These are phyloP conservation scores for Ectemnius continuus DNA, from an alignment of 2,888 invertebrate species.

Conservation along the genomic window DNA sequence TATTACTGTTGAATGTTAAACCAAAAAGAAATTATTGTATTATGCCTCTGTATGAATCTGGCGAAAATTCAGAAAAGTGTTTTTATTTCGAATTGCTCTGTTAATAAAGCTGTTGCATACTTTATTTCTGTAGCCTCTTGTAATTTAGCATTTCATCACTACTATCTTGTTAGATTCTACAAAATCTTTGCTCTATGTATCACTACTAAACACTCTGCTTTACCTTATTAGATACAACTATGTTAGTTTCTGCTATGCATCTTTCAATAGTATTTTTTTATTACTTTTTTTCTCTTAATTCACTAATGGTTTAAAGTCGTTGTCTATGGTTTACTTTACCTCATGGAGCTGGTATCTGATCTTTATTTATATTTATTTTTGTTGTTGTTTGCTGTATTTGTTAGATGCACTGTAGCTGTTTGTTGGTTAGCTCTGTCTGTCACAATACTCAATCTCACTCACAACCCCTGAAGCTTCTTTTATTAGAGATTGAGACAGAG, in stretches of 20 bases:
- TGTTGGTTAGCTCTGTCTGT: constrained; percentile 78
- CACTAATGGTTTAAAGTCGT: constrained; percentile 61
- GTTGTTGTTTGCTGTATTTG: constrained; percentile 78
- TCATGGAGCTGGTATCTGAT: constrained; percentile 69
- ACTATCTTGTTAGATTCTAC: constrained; percentile 18
- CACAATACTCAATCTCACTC: constrained; percentile 76
- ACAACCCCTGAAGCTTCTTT: constrained; percentile 76
- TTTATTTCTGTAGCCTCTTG: constrained; percentile 8
- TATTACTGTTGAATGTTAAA: too few species aligned
- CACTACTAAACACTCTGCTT: constrained; percentile 59
- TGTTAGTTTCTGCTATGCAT: constrained; percentile 61
- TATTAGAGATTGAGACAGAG: constrained; percentile 76
- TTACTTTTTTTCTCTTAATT: constrained; percentile 39
- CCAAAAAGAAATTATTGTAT: background rate
- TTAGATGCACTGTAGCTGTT: constrained; percentile 79
- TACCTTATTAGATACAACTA: constrained; percentile 51
- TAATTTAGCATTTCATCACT: constrained; percentile 23
- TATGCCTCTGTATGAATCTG: constrained; percentile 1
- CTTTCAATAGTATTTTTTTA: constrained; percentile 41
- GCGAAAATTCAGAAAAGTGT: background rate
- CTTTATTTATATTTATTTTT: constrained; percentile 77
- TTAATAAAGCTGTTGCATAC: constrained; percentile 11
- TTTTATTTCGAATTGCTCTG: constrained; percentile 8
- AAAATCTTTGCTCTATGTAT: constrained; percentile 40
- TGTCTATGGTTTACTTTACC: constrained; percentile 64